phyloP scores from a whole-genome alignment of 2,888 invertebrate species.

The Rugalucina vietnamica region DNA sequence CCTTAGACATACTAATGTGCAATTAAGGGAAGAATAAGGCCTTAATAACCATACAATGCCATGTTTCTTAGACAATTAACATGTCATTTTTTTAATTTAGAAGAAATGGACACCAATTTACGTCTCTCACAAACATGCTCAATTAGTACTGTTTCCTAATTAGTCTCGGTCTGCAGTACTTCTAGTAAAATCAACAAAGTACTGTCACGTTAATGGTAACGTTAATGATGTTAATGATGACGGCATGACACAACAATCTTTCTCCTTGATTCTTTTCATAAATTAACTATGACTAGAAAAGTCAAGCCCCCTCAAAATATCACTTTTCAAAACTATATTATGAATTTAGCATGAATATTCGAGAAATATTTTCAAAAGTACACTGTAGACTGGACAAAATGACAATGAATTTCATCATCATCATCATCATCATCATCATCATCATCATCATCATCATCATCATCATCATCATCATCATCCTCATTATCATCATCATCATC shows the following conservation, averaged over 20 bases:
- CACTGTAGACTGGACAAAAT: too few relatives aligned
- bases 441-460: too few relatives aligned
- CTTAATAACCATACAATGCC: background rate
- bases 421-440: too few relatives aligned
- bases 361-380: too few relatives aligned
- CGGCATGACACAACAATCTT: background rate
- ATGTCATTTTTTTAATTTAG: slow-evolving; percentile 11
- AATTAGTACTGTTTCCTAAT: background rate
- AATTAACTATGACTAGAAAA: too few relatives aligned
- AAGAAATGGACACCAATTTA: slow-evolving; percentile 6
- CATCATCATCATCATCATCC: too few relatives aligned
- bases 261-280: too few relatives aligned
- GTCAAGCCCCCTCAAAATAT: too few relatives aligned
- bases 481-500: too few relatives aligned
- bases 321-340: too few relatives aligned
- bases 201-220: background rate
- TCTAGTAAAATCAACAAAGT: background rate
- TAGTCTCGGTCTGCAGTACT: background rate
- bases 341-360: too few relatives aligned
- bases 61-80: slow-evolving; percentile 9
- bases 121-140: background rate
- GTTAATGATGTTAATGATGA: background rate
- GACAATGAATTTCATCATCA: too few relatives aligned
- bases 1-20: background rate
- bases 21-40: background rate